phyloP scores from a whole-genome alignment of 2,113 vertebrate genomes.

The Halichoerus grypus region DNA sequence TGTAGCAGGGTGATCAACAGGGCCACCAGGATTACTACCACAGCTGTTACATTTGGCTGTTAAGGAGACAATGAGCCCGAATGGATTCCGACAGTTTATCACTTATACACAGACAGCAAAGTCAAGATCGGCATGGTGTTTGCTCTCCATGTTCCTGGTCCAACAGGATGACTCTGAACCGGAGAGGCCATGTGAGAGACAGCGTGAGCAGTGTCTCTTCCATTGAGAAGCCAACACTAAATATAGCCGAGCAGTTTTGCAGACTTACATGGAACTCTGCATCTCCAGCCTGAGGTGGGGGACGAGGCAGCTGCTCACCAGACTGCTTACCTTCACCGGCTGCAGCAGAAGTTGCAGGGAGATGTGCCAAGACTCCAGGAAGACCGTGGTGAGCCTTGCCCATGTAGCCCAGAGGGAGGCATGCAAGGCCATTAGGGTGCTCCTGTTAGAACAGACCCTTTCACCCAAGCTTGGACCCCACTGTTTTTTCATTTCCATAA shows the following conservation, averaged over 20 bases:
- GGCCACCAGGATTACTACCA: background rate
- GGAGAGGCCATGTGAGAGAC: background rate
- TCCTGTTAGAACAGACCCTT: background rate
- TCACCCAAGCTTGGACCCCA: background rate
- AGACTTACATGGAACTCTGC: background rate
- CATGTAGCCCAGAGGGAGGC: accelerated
- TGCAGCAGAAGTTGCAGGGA: background rate
- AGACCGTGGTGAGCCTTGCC: background rate
- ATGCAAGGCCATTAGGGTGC: accelerated
- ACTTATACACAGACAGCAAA: background rate
- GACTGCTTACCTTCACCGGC: background rate
- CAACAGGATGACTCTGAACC: background rate
- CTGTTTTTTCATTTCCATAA: background rate
- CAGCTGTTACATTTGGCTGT: background rate
- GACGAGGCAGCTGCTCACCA: background rate
- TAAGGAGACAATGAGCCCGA: background rate
- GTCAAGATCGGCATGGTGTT: background rate
- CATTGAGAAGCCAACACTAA: background rate
- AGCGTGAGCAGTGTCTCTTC: background rate
- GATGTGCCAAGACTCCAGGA: background rate
- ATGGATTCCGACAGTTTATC: background rate
- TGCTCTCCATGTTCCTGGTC: background rate
- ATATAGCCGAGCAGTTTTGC: background rate
- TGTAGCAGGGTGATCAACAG: background rate
- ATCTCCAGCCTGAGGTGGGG: background rate